phyloP scores from a whole-genome alignment of 2,888 invertebrate species.

The Drosophila sordidapex region DNA sequence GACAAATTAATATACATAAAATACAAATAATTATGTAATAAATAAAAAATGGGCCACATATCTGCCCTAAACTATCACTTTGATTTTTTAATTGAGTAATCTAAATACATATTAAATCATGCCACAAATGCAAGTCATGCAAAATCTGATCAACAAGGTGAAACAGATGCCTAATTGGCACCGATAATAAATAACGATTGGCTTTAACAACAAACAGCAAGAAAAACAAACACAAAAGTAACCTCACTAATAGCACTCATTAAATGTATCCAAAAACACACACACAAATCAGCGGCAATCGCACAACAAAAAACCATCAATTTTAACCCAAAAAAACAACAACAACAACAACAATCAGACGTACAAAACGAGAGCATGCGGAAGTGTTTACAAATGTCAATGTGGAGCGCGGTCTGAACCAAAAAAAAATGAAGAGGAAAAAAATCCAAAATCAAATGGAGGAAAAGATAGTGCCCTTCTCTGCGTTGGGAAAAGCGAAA shows the following conservation, averaged over 20 bases:
- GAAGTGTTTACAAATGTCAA: constrained; percentile 76
- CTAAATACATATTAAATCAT: constrained; percentile 4
- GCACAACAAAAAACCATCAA: constrained; percentile 67
- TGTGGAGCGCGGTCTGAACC: constrained; percentile 16
- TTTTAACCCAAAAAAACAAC: constrained; percentile 41
- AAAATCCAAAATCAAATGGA: neutral
- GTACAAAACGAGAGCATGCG: constrained; percentile 60
- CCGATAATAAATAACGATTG: constrained; percentile 28
- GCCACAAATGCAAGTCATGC: constrained; percentile 5
- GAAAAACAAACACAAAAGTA: constrained; percentile 24
- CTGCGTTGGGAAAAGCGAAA: constrained; percentile 19
- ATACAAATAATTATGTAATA: neutral
- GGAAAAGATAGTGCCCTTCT: constrained; percentile 47
- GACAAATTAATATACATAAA: neutral
- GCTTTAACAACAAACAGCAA: neutral
- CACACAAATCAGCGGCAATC: constrained; percentile 55
- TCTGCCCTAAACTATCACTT: neutral
- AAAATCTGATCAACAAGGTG: constrained; percentile 13
- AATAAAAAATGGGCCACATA: neutral
- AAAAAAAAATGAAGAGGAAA: neutral
- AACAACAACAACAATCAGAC: constrained; percentile 30
- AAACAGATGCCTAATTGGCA: constrained; percentile 42
- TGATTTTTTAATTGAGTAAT: neutral
- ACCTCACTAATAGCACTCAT: constrained; percentile 68
- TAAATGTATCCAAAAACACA: constrained; percentile 59